Evolutionary conservation across 2,888 invertebrate species (phyloP).

Genomic region (Phasia obesa): DNA sequence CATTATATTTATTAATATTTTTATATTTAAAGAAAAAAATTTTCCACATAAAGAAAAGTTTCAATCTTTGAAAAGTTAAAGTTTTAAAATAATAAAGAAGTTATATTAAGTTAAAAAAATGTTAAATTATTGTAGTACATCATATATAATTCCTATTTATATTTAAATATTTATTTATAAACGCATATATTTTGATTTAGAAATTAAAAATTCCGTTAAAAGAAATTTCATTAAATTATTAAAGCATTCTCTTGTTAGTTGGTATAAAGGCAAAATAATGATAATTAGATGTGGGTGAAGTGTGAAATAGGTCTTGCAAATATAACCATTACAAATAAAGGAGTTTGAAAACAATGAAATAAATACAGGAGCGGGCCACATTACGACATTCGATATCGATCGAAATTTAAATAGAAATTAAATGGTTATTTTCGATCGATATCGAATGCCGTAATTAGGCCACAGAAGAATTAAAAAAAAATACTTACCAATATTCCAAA

Average conservation of each 20-base stretch:
- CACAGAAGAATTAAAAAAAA: not conserved
- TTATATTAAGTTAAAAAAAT: conserved; percentile 20
- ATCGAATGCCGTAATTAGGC: no score
- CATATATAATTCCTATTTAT: conserved; percentile 28
- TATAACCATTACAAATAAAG: conserved; percentile 6
- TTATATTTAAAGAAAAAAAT: no score
- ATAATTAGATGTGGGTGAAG: conserved; percentile 10
- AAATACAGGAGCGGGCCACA: not conserved
- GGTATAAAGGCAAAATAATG: conserved; percentile 31
- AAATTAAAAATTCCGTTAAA: conserved; percentile 7
- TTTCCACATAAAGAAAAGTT: conserved; percentile 49
- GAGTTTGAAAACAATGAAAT: conserved; percentile 15
- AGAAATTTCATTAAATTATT: conserved; percentile 12
- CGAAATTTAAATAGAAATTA: no score
- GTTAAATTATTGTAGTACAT: conserved; percentile 7
- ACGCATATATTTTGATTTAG: conserved; percentile 9
- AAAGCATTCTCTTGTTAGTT: conserved; percentile 12
- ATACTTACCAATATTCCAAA: conserved; percentile 40
- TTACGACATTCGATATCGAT: no score
- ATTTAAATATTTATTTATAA: conserved; percentile 10
- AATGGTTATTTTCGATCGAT: no score
- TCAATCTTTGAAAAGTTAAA: conserved; percentile 3
- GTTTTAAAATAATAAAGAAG: conserved; percentile 36
- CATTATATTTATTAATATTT: conserved; percentile 69
- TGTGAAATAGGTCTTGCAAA: not conserved